Percentiles rank a stretch among this genome's conserved stretches.
phyloP scores from a whole-genome alignment of 2,797 vertebrate species.

The Enteromius argenteus region DNA sequence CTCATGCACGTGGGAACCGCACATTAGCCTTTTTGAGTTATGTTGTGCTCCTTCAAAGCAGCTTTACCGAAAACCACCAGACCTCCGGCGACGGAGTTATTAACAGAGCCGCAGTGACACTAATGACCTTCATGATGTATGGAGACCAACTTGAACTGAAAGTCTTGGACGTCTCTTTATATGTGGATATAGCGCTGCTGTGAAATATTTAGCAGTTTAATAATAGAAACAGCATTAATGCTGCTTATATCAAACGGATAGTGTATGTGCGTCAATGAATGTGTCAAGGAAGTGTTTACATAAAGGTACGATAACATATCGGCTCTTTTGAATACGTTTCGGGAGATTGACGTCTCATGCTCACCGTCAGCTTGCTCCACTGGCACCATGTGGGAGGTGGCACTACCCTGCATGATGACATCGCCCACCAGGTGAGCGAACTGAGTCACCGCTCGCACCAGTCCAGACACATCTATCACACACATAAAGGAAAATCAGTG shows the following conservation, averaged over 20 bases:
- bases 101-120: constrained; percentile 10
- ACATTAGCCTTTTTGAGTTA: neutral
- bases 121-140: constrained; percentile 8
- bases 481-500: neutral
- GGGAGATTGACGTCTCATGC: constrained; percentile 45
- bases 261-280: neutral
- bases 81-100: neutral
- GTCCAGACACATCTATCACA: constrained; percentile 76
- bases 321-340: neutral
- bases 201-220: constrained; percentile 10
- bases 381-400: constrained; percentile 88
- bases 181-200: neutral
- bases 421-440: constrained; percentile 91
- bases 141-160: neutral
- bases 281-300: neutral
- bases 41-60: neutral
- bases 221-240: neutral
- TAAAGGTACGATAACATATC: neutral
- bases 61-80: neutral
- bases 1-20: neutral
- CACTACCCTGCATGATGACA: constrained; percentile 88
- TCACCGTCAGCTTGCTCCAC: constrained; percentile 89
- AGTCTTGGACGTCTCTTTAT: neutral
- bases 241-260: neutral
- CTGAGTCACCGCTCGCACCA: constrained; percentile 86